Conservation (phyloP, 2,888 invertebrate genomes). For the Cephonodes hylas region DNA sequence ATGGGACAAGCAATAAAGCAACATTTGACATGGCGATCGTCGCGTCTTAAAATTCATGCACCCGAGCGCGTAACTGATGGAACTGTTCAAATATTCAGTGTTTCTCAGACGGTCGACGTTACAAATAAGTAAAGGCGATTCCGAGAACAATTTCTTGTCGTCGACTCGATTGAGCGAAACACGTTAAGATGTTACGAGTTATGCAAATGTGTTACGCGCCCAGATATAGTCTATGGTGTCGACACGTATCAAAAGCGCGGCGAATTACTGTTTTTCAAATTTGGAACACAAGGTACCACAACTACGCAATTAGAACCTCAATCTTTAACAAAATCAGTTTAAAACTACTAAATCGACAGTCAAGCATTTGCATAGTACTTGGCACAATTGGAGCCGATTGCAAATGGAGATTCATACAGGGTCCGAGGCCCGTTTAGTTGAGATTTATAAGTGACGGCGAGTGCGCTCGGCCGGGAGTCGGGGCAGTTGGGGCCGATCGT, state of each 20-base stretch:
- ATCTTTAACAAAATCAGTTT: too few species aligned
- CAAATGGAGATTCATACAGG: slow-evolving; percentile 49
- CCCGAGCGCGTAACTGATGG: slow-evolving; percentile 29
- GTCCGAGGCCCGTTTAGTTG: slow-evolving; percentile 63
- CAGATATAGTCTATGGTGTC: slow-evolving; percentile 7
- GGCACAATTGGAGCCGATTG: slow-evolving; percentile 19
- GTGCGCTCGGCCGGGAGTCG: slow-evolving; percentile 36
- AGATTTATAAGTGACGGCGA: slow-evolving; percentile 67
- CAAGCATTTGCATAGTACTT: slow-evolving; percentile 16
- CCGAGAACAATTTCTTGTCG: slow-evolving; percentile 61
- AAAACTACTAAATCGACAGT: neutral
- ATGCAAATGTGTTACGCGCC: slow-evolving; percentile 44
- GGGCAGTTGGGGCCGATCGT: slow-evolving; percentile 37
- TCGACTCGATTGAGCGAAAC: slow-evolving; percentile 50
- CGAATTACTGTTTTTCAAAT: slow-evolving; percentile 12
- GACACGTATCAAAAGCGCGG: slow-evolving; percentile 9
- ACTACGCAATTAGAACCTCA: too few species aligned
- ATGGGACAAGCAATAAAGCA: slow-evolving; percentile 1
- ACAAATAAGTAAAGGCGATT: slow-evolving; percentile 56
- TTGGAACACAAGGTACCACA: too few species aligned
- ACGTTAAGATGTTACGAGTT: slow-evolving; percentile 33
- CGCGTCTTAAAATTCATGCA: slow-evolving; percentile 23
- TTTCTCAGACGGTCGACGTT: slow-evolving; percentile 52
- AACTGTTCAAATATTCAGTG: slow-evolving; percentile 58
- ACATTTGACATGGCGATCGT: slow-evolving; percentile 18